Evolutionary conservation across 2,888 invertebrate species (phyloP).

Genomic region (Drymonia ruficornis): DNA sequence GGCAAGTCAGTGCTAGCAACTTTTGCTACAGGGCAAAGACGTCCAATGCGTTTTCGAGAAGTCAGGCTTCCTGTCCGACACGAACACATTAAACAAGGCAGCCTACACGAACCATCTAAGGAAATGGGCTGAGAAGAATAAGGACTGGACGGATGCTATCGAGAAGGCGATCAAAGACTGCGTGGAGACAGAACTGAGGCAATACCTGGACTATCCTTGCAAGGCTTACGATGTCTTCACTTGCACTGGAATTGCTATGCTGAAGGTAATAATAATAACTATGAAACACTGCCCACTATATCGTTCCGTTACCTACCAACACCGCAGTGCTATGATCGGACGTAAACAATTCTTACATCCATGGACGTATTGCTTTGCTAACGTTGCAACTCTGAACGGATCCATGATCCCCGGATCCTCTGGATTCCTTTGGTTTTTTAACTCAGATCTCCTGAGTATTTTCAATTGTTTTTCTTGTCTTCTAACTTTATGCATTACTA

Average conservation of each 20-base stretch:
- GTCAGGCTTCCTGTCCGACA: constrained; percentile 68
- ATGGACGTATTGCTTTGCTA: too few relatives aligned
- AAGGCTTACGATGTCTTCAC: constrained; percentile 75
- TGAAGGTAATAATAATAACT: constrained; percentile 74
- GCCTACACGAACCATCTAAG: constrained; percentile 61
- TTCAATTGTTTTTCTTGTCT: too few relatives aligned
- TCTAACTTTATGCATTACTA: too few relatives aligned
- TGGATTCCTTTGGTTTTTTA: too few relatives aligned
- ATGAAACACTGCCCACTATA: too few relatives aligned
- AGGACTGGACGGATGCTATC: constrained; percentile 63
- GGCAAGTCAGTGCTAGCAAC: too few relatives aligned
- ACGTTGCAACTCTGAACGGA: too few relatives aligned
- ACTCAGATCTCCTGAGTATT: too few relatives aligned
- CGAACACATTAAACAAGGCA: constrained; percentile 65
- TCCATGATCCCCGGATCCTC: too few relatives aligned
- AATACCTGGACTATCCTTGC: constrained; percentile 68
- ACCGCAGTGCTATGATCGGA: too few relatives aligned
- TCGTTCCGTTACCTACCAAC: too few relatives aligned
- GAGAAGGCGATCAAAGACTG: constrained; percentile 70
- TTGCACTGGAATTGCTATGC: constrained; percentile 75
- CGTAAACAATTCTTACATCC: too few relatives aligned
- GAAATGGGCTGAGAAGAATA: constrained; percentile 61
- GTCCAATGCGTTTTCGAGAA: constrained; percentile 75
- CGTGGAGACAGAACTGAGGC: constrained; percentile 67
- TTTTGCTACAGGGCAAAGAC: constrained; percentile 67